Base-by-base conservation (phyloP, 2,797 vertebrate genomes). In the Carcharodon carcharias region DNA sequence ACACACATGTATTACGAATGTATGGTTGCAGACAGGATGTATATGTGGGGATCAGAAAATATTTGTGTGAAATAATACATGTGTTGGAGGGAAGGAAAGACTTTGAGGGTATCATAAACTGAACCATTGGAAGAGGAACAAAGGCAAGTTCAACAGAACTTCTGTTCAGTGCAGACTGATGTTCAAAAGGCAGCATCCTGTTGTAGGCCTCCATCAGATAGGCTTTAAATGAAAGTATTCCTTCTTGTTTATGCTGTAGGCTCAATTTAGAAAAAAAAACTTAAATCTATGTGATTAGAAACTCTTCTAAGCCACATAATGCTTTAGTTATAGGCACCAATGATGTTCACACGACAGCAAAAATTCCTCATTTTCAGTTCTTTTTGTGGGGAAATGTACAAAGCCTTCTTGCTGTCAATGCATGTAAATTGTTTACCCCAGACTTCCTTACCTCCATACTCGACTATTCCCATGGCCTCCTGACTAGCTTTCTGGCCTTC, bases 101-200 rank as follows among this genome's bases (percentile, higher is more conserved):
- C 67, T 95, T 95, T 95, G 94, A 95, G 94, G 67, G 94, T 23
- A 95, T 31, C 50, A n/a, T 95, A 35, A 95, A 95, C 77, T 77
- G 45, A 95, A 73, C 69, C 40, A 71, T 71, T 95, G 65, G 94
- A 95, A 56, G 31, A 95, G 69, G 94, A 95, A 73, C 94, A 95
- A 95, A 95, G 94, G 16, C 69, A 73, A 73, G 73, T 35, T 35
- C 14, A 95, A 73, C 67, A 71, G 69, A 45, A 71, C 69, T 35
- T 71, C 50, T 73, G 45, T 73, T 95, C 67, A 73, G 45, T 77
- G 31, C 94, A 95, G 67, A 54, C 67, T 71, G 28, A n/a, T 31
- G 45, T 95, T 95, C 69, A 56, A 95, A 95, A 77, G 67, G 8
- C 67, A 95, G 69, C 67, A 77, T 95, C 91, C 67, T 95, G 94